phyloP scores from a whole-genome alignment of 92 coral and sea anemone species.

The Pocillopora grandis region DNA sequence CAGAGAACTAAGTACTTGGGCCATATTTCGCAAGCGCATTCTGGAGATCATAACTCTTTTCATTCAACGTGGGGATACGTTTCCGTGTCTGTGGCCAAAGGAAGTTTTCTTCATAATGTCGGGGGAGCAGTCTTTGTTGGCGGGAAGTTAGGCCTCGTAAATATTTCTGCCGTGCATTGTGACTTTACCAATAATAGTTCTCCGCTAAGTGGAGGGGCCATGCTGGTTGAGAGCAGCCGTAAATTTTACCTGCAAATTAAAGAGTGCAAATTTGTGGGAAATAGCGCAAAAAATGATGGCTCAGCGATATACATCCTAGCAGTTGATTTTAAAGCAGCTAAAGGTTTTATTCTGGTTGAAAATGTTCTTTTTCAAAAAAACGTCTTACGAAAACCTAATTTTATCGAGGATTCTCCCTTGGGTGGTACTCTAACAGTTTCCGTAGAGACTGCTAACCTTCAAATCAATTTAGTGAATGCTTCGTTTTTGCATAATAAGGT shows the following conservation, averaged over 20 bases:
- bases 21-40: not conserved
- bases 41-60: not conserved
- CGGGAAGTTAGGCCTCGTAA: not conserved
- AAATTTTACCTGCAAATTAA: not conserved
- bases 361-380: not conserved
- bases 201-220: slow-evolving; percentile 12
- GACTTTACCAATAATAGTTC: slow-evolving; percentile 12
- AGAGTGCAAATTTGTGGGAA: slow-evolving; percentile 8
- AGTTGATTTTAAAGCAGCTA: not conserved
- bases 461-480: not conserved
- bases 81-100: not conserved
- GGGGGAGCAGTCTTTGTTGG: not conserved
- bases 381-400: not conserved
- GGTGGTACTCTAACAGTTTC: not conserved
- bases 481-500: not conserved
- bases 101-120: not conserved
- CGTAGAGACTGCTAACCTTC: not conserved
- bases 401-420: not conserved
- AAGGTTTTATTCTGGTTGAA: not conserved
- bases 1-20: not conserved
- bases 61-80: not conserved
- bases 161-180: not conserved
- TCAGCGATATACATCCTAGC: slow-evolving; percentile 3
- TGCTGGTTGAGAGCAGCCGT: not conserved
- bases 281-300: slow-evolving; percentile 12